A percentile compares a stretch with the other conserved stretches of the same genome.
Conservation (phyloP, 64 coral and sea anemone genomes). For the Stichodactyla helianthus region DNA sequence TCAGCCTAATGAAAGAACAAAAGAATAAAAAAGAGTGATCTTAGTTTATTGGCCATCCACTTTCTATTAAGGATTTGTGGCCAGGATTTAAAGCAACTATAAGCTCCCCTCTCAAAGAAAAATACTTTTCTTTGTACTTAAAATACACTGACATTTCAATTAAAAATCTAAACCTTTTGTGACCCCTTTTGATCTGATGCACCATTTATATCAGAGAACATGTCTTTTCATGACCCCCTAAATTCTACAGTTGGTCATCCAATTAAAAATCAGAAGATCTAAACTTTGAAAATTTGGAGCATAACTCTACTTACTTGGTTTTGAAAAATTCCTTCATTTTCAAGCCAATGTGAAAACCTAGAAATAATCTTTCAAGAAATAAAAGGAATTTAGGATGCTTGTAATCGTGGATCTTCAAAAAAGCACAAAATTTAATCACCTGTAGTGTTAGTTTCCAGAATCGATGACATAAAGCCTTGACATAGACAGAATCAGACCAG, state of each 20-base stretch:
- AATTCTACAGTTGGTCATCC: too few species aligned
- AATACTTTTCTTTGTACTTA: too few species aligned
- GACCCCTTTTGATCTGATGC: too few species aligned
- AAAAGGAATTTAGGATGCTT: neutral
- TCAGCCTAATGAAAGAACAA: neutral
- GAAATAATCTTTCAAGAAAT: slow-evolving; percentile 18
- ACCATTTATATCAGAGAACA: too few species aligned
- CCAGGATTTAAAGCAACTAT: too few species aligned
- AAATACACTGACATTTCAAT: too few species aligned
- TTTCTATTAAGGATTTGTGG: too few species aligned
- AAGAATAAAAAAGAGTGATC: neutral
- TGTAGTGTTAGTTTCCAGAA: slow-evolving; percentile 92
- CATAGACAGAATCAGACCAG: slow-evolving; percentile 76
- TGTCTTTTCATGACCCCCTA: too few species aligned
- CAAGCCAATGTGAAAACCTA: slow-evolving; percentile 41
- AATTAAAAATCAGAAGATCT: neutral
- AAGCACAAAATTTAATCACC: slow-evolving; percentile 11
- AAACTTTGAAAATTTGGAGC: neutral
- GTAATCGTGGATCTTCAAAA: neutral
- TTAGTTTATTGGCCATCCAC: neutral
- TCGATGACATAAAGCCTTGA: slow-evolving; percentile 70
- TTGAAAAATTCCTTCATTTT: slow-evolving; percentile 19
- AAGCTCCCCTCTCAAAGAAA: too few species aligned
- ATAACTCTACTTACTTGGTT: neutral
- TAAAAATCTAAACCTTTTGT: too few species aligned